Percentiles rank a stretch among this genome's conserved stretches.
Evolutionary conservation across 2,113 vertebrate species (phyloP).

Genomic region (Malurus elegans): DNA sequence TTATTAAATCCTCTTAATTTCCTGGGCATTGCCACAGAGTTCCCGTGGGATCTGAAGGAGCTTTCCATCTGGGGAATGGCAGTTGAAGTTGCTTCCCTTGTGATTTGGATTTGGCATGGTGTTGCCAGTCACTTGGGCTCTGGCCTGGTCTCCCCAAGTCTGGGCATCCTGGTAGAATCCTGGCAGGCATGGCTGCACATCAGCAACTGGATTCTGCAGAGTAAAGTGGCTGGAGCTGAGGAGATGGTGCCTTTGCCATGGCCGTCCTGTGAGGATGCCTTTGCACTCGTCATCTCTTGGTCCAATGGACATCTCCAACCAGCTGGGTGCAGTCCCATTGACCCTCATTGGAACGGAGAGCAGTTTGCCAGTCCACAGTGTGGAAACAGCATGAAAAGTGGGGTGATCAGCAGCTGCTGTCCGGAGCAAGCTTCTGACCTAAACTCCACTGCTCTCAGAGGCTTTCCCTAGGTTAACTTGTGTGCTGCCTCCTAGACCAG

Average conservation of each 20-base stretch:
- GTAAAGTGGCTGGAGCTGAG: neutral
- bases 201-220: neutral
- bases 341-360: neutral
- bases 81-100: neutral
- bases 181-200: neutral
- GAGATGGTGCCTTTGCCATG: neutral
- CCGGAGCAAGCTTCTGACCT: neutral
- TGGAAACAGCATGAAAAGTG: rapidly evolving
- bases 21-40: neutral
- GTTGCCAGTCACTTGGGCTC: neutral
- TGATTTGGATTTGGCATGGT: neutral
- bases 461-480: neutral
- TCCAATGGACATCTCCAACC: neutral
- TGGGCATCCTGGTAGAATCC: neutral
- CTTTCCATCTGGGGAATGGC: neutral
- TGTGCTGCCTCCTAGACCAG: neutral
- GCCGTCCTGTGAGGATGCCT: neutral
- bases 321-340: neutral
- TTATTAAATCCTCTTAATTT: slow-evolving; percentile 1
- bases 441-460: neutral
- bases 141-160: neutral
- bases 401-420: neutral
- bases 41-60: neutral
- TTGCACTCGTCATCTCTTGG: neutral
- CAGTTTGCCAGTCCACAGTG: neutral